Base-by-base conservation (phyloP, 2,113 vertebrate genomes). In the Copsychus sechellarum region DNA sequence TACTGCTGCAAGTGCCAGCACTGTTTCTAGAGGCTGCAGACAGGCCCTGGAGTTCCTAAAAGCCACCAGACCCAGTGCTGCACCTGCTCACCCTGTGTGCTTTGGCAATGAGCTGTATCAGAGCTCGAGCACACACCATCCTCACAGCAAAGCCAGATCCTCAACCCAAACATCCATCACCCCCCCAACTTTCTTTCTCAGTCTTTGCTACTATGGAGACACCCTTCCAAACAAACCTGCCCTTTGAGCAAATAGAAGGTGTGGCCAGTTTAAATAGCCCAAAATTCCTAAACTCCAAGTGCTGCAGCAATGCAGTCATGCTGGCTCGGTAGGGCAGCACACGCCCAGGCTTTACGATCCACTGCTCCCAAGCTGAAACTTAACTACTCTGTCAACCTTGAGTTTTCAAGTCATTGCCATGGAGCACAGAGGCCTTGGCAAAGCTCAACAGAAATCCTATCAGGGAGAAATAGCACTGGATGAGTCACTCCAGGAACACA, bases 181-280 rank as follows among this genome's bases (percentile, higher is more conserved):
- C 88, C 91, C 86, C 90, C 88, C 86, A 51, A 56, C 50, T 67
- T 50, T 81, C 72, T 28, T 62, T 42, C 84, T 66, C 48, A 31
- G 56, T 14, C 89, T 56, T 23, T 51, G 94, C 95, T 97, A 7
- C 96, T 96, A 97, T 97, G 96, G 94, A 96, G 93, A 97, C 95
- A 94, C 65, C 28, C 81, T 60, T 22, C 1, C 69, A 96, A 97
- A 96, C 92, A 96, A 97, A 96, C 88, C 94, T 92, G 91, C 91
- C 93, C 96, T 94, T 82, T 95, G 89, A 96, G 92, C 78, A 85
- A 96, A 96, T 38, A 88, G 72, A 92, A 97, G 97, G 97, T 96
- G 97, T 83, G 97, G 97, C 94, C 81, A 31, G 51, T 62, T 76
- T 51, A 72, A 97, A 96, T 28, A 69, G 93, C 93, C 71, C 67